A percentile compares a stretch with the other conserved stretches of the same genome.
These are phyloP conservation scores for Rhynchonycteris naso DNA, from an alignment of 2,797 vertebrate species.

Conservation along the genomic window DNA sequence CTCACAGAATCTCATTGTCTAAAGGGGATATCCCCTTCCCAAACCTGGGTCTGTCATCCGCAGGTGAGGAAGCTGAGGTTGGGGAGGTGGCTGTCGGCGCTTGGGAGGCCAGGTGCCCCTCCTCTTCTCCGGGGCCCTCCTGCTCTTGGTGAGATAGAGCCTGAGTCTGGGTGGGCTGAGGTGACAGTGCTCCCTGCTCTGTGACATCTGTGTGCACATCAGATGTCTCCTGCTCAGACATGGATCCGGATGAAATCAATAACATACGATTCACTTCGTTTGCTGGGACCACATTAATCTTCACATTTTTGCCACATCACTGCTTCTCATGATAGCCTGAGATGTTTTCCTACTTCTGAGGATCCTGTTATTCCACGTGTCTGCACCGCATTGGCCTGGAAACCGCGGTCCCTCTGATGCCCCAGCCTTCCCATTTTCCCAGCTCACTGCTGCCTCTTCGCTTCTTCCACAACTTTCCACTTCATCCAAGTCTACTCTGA, in stretches of 20 bases:
- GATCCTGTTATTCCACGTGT: conserved; percentile 35
- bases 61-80: not conserved
- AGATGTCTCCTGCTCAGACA: not conserved
- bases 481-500: conserved; percentile 46
- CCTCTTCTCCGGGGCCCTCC: not conserved
- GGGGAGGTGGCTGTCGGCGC: not conserved
- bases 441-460: conserved; percentile 27
- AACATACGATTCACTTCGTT: not conserved
- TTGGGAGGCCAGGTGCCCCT: not conserved
- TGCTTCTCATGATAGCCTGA: conserved; percentile 48
- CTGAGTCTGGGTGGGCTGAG: not conserved
- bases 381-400: not conserved
- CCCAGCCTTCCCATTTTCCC: not conserved
- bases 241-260: conserved; percentile 35
- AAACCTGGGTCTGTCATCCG: not conserved
- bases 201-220: not conserved
- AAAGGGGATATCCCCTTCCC: accelerated
- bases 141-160: not conserved
- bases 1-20: not conserved
- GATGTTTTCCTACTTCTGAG: conserved; percentile 51
- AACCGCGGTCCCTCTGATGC: not conserved
- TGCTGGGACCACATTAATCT: not conserved
- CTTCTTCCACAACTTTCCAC: conserved; percentile 52
- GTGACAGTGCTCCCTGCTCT: not conserved
- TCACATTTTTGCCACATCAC: conserved; percentile 56